phyloP scores from a whole-genome alignment of 2,797 vertebrate species.

The Columba guinea region DNA sequence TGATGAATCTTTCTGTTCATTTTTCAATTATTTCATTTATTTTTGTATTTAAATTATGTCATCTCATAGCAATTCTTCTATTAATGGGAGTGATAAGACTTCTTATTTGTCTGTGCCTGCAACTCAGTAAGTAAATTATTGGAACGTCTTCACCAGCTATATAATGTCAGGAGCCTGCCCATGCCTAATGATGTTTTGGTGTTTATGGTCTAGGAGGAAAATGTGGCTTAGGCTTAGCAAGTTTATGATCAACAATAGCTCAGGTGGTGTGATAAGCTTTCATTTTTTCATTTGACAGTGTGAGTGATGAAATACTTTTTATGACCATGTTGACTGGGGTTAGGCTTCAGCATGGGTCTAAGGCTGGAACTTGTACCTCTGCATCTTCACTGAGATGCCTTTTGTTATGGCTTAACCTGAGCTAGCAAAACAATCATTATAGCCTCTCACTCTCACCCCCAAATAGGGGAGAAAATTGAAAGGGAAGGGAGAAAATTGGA shows the following conservation, averaged over 20 bases:
- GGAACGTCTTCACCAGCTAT: not conserved
- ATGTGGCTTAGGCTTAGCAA: accelerated
- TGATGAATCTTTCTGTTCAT: conserved; percentile 46
- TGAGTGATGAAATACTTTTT: not conserved
- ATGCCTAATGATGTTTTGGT: not conserved
- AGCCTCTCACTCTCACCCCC: no score
- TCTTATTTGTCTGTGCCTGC: not conserved
- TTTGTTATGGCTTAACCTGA: no score
- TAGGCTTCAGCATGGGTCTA: not conserved
- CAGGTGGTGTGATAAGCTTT: not conserved
- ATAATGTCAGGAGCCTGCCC: not conserved
- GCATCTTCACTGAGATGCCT: not conserved
- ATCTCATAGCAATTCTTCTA: not conserved
- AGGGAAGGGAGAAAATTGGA: no score
- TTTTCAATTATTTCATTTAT: not conserved
- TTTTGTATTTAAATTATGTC: not conserved
- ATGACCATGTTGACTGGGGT: not conserved
- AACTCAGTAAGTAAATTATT: not conserved
- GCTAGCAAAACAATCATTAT: no score
- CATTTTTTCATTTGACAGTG: not conserved
- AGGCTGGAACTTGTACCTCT: not conserved
- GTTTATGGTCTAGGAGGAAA: not conserved
- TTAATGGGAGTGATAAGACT: not conserved
- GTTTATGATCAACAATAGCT: not conserved
- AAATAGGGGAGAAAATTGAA: no score